Base-by-base conservation (phyloP, 2,888 invertebrate species). In the Xestoiulus laeticollis region DNA sequence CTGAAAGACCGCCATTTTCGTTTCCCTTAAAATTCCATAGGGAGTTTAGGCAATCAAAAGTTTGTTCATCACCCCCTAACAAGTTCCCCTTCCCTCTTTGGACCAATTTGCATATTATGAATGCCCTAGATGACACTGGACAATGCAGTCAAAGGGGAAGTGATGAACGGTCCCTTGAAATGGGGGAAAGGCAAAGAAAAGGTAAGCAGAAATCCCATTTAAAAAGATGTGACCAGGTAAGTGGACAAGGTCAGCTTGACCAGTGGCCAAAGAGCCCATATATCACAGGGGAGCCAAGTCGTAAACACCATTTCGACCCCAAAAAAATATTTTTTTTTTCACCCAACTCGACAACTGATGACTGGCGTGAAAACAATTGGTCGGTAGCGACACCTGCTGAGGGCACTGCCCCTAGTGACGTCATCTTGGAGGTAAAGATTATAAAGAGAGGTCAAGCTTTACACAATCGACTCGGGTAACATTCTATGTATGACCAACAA, bases 21-120 rank as follows among this genome's bases (percentile, higher is more conserved):
- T 68, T 38, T 26, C 68, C 68, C 68, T 68, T 26, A n/a, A 59
- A 68, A 68, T 68, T 68, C 68, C 68, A 68, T 22, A 10, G 68
- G 68, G 26, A 26, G 6, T 68, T 68, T n/a, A 26, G 68, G 68
- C 26, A 68, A 68, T 68, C 68, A 68, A 26, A 68, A 68, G 68
- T 68, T 68, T 68, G 68, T 68, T 68, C 68, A 68, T 68, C 68
- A 68, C 22, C 48, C 59, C 68, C 68, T 68, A 68, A 68, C 68
- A 68, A 68, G 30, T 68, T 68, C 26, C 68, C 68, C 68, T 26
- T 26, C 68, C 68, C 26, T 26, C 68, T 68, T 68, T 26, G 26
- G 68, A 3, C 12, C 26, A 26, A 68, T 68, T 26, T 68, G 68
- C 68, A 68, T 68, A 26, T 68, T n/a, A 26, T 68, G 26, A 68